A percentile compares a stretch with the other conserved stretches of the same genome.
These are phyloP conservation scores for Ceraclea dissimilis DNA, from an alignment of 2,888 invertebrate genomes.

Conservation along the genomic window DNA sequence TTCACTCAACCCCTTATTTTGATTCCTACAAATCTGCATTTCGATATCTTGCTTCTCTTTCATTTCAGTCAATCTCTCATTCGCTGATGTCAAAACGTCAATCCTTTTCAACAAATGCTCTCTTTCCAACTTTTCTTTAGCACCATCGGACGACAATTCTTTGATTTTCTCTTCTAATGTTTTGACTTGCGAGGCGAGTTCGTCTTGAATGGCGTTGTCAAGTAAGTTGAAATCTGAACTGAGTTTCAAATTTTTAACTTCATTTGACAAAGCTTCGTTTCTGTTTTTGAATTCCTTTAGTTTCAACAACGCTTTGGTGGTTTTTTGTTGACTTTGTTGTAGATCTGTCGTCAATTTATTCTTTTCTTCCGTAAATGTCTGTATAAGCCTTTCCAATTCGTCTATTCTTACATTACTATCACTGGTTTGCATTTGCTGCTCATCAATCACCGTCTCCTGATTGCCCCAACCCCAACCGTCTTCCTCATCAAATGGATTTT, in stretches of 20 bases:
- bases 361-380: constrained; percentile 50
- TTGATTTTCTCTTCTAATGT: constrained; percentile 57
- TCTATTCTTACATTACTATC: constrained; percentile 34
- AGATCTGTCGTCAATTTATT: constrained; percentile 54
- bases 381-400: constrained; percentile 53
- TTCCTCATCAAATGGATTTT: constrained; percentile 39
- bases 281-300: constrained; percentile 72
- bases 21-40: constrained; percentile 62
- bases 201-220: constrained; percentile 73
- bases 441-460: constrained; percentile 35
- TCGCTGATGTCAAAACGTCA: constrained; percentile 65
- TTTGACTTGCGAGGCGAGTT: constrained; percentile 61
- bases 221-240: constrained; percentile 54
- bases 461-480: constrained; percentile 42
- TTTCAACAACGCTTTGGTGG: constrained; percentile 73
- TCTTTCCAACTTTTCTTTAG: constrained; percentile 59
- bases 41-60: constrained; percentile 77
- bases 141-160: constrained; percentile 51
- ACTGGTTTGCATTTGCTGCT: constrained; percentile 30
- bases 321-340: constrained; percentile 58
- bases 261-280: constrained; percentile 52
- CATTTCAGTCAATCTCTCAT: constrained; percentile 69
- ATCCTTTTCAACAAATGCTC: constrained; percentile 60
- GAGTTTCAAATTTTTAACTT: constrained; percentile 47
- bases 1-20: constrained; percentile 61